These are phyloP conservation scores for Heliornis fulica DNA, from an alignment of 2,113 vertebrate genomes.

Conservation along the genomic window DNA sequence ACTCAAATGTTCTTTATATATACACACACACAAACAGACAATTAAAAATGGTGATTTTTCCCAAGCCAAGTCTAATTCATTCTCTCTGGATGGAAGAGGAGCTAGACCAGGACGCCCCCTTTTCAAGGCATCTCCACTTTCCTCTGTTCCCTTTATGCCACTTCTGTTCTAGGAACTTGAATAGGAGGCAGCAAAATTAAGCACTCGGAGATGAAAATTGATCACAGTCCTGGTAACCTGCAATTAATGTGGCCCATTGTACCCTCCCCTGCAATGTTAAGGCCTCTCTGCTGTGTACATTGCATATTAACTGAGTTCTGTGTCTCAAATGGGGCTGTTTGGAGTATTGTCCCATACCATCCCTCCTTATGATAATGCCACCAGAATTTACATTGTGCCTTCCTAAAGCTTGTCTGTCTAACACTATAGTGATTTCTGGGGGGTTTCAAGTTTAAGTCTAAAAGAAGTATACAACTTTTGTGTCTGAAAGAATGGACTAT, in stretches of 20 bases:
- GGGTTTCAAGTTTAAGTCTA: not conserved
- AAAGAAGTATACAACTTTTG: not conserved
- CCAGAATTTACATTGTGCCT: not conserved
- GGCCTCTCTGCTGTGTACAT: not conserved
- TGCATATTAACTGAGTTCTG: not conserved
- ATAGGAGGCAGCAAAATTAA: not conserved
- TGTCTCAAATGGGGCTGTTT: not conserved
- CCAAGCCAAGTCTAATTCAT: not conserved
- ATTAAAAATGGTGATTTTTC: not conserved
- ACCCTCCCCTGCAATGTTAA: not conserved
- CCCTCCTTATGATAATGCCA: not conserved
- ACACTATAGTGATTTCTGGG: not conserved
- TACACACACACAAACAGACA: not conserved
- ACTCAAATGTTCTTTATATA: not conserved
- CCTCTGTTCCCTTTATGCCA: not conserved
- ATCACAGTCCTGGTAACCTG: not conserved
- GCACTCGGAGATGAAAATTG: not conserved
- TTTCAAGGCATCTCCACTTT: not conserved
- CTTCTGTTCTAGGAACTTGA: not conserved
- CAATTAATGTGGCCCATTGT: not conserved
- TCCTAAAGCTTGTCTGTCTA: not conserved
- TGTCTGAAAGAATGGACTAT: not conserved
- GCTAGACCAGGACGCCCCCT: not conserved
- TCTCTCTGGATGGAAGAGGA: not conserved
- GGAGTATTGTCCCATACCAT: not conserved